Evolutionary conservation across 2,797 vertebrate species (phyloP).

Genomic region (Fistularia commersonii): DNA sequence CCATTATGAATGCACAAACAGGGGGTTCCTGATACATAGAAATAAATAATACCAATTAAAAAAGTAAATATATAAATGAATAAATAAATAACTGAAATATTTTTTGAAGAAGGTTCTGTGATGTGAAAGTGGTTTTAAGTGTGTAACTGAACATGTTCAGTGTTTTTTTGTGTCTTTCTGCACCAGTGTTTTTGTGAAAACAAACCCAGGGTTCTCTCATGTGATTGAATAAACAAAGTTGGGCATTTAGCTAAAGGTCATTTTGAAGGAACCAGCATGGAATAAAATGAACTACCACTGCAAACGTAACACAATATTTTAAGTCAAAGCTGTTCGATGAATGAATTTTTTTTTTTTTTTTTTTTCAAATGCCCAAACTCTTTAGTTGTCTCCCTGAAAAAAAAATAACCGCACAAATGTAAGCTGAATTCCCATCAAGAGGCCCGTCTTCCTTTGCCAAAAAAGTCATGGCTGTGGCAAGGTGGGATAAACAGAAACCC

Average conservation of each 20-base stretch:
- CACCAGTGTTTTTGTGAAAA: conserved; percentile 56
- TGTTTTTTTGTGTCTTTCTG: conserved; percentile 1
- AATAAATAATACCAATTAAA: conserved; percentile 14
- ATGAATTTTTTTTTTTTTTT: too few species aligned
- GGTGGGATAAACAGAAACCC: conserved; percentile 31
- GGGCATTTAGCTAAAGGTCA: conserved; percentile 48
- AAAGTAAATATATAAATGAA: conserved; percentile 1
- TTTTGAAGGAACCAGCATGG: conserved; percentile 46
- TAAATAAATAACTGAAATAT: too few species aligned
- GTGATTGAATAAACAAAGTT: conserved; percentile 64
- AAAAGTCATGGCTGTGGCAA: conserved; percentile 18
- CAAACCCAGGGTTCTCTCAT: conserved; percentile 38
- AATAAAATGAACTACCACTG: conserved; percentile 53
- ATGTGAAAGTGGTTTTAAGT: conserved; percentile 20
- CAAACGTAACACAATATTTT: conserved; percentile 36
- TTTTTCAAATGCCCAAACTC: conserved; percentile 37
- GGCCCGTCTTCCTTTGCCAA: conserved; percentile 15
- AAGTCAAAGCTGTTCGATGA: conserved; percentile 32
- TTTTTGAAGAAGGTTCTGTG: too few species aligned
- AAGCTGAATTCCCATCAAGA: conserved; percentile 29
- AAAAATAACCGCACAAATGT: conserved; percentile 42
- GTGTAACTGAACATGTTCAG: conserved; percentile 6
- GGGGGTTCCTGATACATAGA: conserved; percentile 9
- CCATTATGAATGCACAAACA: conserved; percentile 28
- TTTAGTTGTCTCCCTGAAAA: conserved; percentile 7